Conservation (phyloP, 2,797 vertebrate genomes). For the Microctenopoma stevenorrisi region DNA sequence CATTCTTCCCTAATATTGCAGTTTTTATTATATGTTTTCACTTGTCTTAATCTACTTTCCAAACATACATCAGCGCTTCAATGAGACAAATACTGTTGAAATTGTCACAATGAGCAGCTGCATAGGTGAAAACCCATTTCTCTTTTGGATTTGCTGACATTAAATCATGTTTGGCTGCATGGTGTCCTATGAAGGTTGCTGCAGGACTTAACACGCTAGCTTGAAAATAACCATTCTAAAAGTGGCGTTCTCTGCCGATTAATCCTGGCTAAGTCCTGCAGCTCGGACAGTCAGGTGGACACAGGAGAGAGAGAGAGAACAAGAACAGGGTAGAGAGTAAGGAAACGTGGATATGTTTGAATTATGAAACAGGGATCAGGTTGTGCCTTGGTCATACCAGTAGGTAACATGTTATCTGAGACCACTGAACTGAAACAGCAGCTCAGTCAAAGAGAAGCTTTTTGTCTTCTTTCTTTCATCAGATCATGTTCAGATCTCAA, state of each 20-base stretch:
- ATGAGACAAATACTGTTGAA: too few relatives aligned
- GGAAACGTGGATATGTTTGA: not conserved
- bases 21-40: not conserved
- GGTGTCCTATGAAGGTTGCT: constrained; percentile 58
- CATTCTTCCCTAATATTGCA: not conserved
- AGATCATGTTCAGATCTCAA: not conserved
- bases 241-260: constrained; percentile 68
- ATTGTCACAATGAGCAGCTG: not conserved
- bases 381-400: not conserved
- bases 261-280: constrained; percentile 72
- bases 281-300: constrained; percentile 57
- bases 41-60: not conserved
- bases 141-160: not conserved
- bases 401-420: not conserved
- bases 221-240: constrained; percentile 70
- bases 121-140: not conserved
- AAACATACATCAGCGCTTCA: not conserved
- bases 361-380: constrained; percentile 17
- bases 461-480: not conserved
- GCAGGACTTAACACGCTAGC: constrained; percentile 59
- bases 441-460: constrained; percentile 7
- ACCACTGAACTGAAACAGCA: constrained; percentile 15
- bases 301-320: not conserved
- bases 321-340: not conserved
- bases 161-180: constrained; percentile 6